Evolutionary conservation across 2,113 vertebrate species (phyloP), one percentile per base, ranked within the genome.

Genomic region (Hippocampus abdominalis): DNA sequence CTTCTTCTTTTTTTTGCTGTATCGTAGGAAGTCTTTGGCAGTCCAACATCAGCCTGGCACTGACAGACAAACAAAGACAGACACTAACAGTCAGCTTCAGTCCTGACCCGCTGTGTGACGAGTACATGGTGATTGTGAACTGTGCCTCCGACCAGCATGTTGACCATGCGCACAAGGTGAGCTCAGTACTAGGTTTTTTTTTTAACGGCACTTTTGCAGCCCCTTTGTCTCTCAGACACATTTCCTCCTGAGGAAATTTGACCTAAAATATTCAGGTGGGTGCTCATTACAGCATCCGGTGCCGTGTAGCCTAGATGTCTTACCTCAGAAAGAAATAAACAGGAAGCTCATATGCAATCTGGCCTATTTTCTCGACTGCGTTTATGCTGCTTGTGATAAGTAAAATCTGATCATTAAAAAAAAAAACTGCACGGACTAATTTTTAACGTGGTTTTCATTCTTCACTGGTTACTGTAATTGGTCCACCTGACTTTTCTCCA

Each of bases 21-120:
- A 0, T 29, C 56, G 15, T 13, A 93, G 92, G 92, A 57, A 86
- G 82, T 48, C 68, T 83, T n/a, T 93, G 92, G 92, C 40, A 76
- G 44, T 87, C 92, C 0, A 83, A 89, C 65, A 84, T 92, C 46
- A 82, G 65, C 0, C 0, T 90, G 80, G 20, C 51, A 0, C 4
- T 18, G 7, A 6, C 36, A 16, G 44, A 3, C 10, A 15, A 16
- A 11, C 32, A 64, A 46, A 51, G 21, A 8, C 3, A 69, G 1
- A 15, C n/a, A 0, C 80, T 92, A 65, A 40, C 44, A 8, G 74
- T 92, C 25, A 61, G 70, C 51, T 92, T 93, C 76, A 66, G 32
- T 27, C 73, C 87, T 0, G 77, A 83, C 64, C 0, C 13, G 3
- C 64, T 70, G 23, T 83, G 86, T 44, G 72, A 90, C 4, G 8